Evolutionary conservation across 2,888 invertebrate genomes (phyloP).

Genomic region (Julus scandinavius): DNA sequence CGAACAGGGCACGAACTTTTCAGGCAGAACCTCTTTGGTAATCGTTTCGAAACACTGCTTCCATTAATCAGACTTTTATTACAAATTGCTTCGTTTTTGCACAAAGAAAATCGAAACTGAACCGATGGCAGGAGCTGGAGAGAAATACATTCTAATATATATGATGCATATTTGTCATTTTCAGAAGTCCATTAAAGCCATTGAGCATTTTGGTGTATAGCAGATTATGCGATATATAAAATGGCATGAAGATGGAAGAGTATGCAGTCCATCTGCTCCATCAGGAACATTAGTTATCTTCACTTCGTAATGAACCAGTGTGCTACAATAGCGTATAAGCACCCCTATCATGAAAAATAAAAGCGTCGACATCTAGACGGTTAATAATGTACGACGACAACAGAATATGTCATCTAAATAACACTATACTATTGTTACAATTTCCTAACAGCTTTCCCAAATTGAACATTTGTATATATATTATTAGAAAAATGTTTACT

Average conservation of each 20-base stretch:
- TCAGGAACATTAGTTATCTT: conserved; percentile 37
- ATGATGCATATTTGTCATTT: conserved; percentile 45
- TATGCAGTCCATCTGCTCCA: background rate
- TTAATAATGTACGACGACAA: background rate
- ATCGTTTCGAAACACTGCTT: conserved; percentile 48
- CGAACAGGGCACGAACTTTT: background rate
- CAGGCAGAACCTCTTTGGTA: background rate
- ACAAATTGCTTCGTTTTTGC: conserved; percentile 52
- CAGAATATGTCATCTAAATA: too few relatives aligned
- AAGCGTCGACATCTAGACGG: background rate
- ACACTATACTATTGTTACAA: too few relatives aligned
- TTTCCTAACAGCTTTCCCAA: too few relatives aligned
- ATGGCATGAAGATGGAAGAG: background rate
- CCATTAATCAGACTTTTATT: conserved; percentile 54
- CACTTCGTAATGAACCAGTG: background rate
- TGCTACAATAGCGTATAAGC: background rate
- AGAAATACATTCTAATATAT: conserved; percentile 31
- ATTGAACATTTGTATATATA: too few relatives aligned
- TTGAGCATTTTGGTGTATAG: background rate
- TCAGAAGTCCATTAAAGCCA: conserved; percentile 48
- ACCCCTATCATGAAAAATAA: background rate
- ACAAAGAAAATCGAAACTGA: background rate
- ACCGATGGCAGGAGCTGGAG: conserved; percentile 25
- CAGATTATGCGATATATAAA: background rate
- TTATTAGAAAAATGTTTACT: too few relatives aligned